These are phyloP conservation scores for Toxotes chatareus DNA, from an alignment of 2,113 vertebrate genomes.

Conservation along the genomic window DNA sequence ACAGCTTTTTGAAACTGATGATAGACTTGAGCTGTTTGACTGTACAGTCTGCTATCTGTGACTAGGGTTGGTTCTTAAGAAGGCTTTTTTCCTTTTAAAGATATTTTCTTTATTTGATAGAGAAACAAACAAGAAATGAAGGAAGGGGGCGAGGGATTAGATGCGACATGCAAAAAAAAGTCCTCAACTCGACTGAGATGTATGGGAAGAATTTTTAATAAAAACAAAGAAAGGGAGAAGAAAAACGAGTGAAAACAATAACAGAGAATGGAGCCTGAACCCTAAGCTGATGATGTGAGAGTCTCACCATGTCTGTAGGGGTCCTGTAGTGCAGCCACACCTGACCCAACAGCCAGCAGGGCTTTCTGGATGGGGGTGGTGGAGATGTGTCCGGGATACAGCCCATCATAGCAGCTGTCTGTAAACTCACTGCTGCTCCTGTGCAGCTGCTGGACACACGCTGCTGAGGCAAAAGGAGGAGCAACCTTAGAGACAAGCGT, in stretches of 20 bases:
- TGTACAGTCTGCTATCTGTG: no score
- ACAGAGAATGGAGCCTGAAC: neutral
- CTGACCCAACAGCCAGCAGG: constrained; percentile 91
- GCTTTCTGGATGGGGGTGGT: constrained; percentile 90
- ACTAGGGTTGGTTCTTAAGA: neutral
- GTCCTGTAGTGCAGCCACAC: constrained; percentile 87
- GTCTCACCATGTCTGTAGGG: constrained; percentile 96
- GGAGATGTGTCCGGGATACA: constrained; percentile 91
- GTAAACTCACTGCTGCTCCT: constrained; percentile 25
- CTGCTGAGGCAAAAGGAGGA: constrained; percentile 30
- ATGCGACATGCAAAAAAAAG: neutral
- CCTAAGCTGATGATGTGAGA: neutral
- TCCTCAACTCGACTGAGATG: no score
- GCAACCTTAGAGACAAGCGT: neutral
- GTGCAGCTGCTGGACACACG: constrained; percentile 47
- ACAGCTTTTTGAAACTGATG: neutral
- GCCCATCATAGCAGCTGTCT: constrained; percentile 49
- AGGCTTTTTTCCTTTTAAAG: neutral
- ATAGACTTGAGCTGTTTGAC: neutral
- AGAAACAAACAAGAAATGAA: neutral
- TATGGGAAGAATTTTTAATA: neutral
- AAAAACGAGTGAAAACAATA: neutral
- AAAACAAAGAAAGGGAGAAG: neutral
- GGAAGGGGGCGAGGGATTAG: neutral
- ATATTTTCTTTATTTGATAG: neutral